Evolutionary conservation across 1,140 invertebrate genomes (phyloP), one percentile per base, ranked within the genome.

Genomic region (Riptortus pedestris): DNA sequence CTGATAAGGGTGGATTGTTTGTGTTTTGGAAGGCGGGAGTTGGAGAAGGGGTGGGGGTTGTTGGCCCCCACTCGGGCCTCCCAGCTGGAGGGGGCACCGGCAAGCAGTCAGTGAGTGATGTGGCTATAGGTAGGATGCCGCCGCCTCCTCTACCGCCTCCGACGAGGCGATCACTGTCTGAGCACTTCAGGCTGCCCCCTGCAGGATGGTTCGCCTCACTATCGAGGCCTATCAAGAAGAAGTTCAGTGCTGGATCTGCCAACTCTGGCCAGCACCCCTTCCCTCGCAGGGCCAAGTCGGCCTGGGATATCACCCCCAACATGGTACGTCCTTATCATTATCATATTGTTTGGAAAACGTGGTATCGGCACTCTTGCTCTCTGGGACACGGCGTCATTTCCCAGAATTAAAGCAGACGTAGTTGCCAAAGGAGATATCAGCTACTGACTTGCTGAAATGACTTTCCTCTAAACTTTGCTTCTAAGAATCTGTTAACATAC

Each of bases 201-300:
- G 70, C 80, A 63, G 84, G 83, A 70, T 89, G 86, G 86, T 88
- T 88, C 73, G 85, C 83, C 60, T 88, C 86, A 60, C 71, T 89
- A 69, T 81, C 85, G 57, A 79, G 85, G 31, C 78, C 79, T 66
- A 79, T 78, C 55, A 82, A 81, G 68, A 76, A 72, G 62, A 77
- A 77, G 67, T 66, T 63, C 63, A 52, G 20, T n/a, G 38, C 26
- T 12, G 31, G 31, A 14, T 29, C 60, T 14, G 52, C 38, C 16
- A 16, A 31, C 27, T 16, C 52, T 12, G 43, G 22, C 1, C 16
- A 11, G 2, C 28, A 14, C 14, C 26, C 55, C 14, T 31, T 43
- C 16, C 65, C 61, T 14, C 24, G 64, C 28, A 31, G 59, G 55
- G 62, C 67, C 38, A 67, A 67, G 60, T 65, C 65, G 14, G 62